These are phyloP conservation scores for Syrista parreyssii DNA, from an alignment of 2,888 invertebrate genomes.

Conservation along the genomic window DNA sequence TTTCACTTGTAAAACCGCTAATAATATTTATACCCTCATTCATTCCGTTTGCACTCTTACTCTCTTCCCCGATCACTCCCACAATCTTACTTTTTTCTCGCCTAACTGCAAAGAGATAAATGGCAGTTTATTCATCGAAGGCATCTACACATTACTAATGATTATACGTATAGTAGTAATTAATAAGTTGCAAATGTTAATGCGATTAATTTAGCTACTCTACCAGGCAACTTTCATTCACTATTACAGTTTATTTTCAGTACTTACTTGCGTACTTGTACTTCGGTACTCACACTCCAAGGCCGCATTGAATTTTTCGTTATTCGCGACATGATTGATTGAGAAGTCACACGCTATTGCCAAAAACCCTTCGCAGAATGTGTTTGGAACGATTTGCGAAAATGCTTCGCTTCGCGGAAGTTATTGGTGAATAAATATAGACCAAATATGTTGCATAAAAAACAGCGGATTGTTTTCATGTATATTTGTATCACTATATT, in stretches of 20 bases:
- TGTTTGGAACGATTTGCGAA: too few relatives aligned
- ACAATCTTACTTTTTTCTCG: slow-evolving; percentile 11
- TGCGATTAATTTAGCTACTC: slow-evolving; percentile 44
- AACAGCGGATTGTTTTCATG: too few relatives aligned
- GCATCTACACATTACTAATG: background rate
- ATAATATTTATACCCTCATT: background rate
- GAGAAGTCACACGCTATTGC: too few relatives aligned
- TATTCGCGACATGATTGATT: too few relatives aligned
- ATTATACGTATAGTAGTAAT: background rate
- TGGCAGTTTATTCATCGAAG: slow-evolving; percentile 17
- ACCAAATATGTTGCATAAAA: too few relatives aligned
- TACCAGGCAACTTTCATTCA: slow-evolving; percentile 55
- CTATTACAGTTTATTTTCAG: slow-evolving; percentile 48
- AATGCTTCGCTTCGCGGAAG: too few relatives aligned
- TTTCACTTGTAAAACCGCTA: too few relatives aligned
- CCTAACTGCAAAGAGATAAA: slow-evolving; percentile 30
- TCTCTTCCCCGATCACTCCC: slow-evolving; percentile 7
- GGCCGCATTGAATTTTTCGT: background rate
- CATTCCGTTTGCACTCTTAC: slow-evolving; percentile 13
- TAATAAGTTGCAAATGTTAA: background rate
- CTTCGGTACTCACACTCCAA: slow-evolving; percentile 1
- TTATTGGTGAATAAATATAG: too few relatives aligned
- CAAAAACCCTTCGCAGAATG: too few relatives aligned
- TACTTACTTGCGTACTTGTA: slow-evolving; percentile 39
- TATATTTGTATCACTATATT: too few relatives aligned